Evolutionary conservation across 2,113 vertebrate genomes (phyloP).

Genomic region (Entomyzon cyanotis): DNA sequence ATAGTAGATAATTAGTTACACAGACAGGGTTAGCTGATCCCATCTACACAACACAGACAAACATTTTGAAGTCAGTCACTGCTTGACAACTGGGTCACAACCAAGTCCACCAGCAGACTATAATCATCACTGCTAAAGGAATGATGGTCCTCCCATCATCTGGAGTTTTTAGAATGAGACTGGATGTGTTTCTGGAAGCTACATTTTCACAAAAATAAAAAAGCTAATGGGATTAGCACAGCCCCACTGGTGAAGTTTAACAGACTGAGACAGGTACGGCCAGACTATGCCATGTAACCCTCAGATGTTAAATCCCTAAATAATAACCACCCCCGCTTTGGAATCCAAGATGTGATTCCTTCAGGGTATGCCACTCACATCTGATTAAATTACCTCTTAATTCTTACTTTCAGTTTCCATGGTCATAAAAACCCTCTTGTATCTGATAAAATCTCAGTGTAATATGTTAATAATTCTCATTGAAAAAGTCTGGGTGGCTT

Average conservation of each 20-base stretch:
- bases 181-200: not conserved
- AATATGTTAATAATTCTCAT: not conserved
- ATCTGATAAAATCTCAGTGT: not conserved
- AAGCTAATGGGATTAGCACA: not conserved
- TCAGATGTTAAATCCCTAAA: not conserved
- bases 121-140: not conserved
- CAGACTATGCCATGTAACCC: fast-evolving
- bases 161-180: not conserved
- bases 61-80: not conserved
- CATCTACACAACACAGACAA: not conserved
- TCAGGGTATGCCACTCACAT: not conserved
- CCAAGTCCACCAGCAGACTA: not conserved
- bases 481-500: not conserved
- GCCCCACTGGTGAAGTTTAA: not conserved
- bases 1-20: slow-evolving; percentile 45
- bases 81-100: not conserved
- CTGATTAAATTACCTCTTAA: not conserved
- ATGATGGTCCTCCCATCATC: not conserved
- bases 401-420: not conserved
- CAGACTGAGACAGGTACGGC: not conserved
- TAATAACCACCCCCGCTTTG: not conserved
- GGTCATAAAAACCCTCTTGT: not conserved
- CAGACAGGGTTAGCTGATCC: slow-evolving; percentile 11
- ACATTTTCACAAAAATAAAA: not conserved
- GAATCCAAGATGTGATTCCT: not conserved